These are phyloP conservation scores for Amiota mariae DNA, from an alignment of 2,888 invertebrate genomes.

Conservation along the genomic window DNA sequence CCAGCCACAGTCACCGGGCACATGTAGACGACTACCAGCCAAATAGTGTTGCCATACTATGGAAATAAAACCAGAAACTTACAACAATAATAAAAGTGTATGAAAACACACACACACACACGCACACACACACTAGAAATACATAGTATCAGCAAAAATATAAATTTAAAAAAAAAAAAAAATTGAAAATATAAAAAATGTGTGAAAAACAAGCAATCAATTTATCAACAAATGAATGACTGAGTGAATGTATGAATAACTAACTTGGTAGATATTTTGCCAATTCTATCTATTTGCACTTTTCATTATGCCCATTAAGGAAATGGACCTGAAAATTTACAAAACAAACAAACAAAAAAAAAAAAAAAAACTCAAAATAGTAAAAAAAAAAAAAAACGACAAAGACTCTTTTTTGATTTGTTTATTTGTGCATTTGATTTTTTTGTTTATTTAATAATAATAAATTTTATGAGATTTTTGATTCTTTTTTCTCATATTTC, in stretches of 20 bases:
- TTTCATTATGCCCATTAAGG: slow-evolving; percentile 22
- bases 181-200: neutral
- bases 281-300: slow-evolving; percentile 19
- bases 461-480: slow-evolving; percentile 26
- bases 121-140: neutral
- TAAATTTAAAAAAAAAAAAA: neutral
- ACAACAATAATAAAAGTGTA: too few relatives aligned
- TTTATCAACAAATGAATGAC: slow-evolving; percentile 6
- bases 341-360: neutral
- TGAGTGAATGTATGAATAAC: neutral
- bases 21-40: neutral
- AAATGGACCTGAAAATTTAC: slow-evolving; percentile 17
- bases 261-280: slow-evolving; percentile 16
- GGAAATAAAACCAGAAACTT: neutral
- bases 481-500: neutral
- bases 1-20: neutral
- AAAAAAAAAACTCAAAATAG: too few relatives aligned
- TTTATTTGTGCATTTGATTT: neutral
- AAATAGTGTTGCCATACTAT: slow-evolving; percentile 4
- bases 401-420: neutral
- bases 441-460: slow-evolving; percentile 18
- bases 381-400: too few relatives aligned
- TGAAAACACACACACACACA: neutral
- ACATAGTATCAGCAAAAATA: too few relatives aligned
- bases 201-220: slow-evolving; percentile 12